phyloP scores from a whole-genome alignment of 2,113 vertebrate genomes.

The Oreochromis aureus region DNA sequence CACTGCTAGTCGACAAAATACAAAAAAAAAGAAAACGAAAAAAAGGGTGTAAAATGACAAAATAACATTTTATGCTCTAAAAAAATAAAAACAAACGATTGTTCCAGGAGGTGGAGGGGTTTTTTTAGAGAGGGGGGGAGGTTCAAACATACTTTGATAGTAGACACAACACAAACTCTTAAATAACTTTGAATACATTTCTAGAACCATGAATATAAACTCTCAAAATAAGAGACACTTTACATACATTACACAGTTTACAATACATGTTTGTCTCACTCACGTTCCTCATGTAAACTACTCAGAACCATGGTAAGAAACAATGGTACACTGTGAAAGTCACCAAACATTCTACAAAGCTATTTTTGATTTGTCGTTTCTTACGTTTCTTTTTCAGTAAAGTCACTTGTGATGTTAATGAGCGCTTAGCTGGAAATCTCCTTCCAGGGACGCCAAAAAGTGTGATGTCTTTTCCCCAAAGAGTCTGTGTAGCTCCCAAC shows the following conservation, averaged over 20 bases:
- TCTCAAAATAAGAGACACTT: constrained; percentile 66
- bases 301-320: constrained; percentile 52
- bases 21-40: background rate
- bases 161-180: constrained; percentile 59
- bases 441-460: background rate
- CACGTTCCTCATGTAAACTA: constrained; percentile 67
- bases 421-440: background rate
- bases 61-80: background rate
- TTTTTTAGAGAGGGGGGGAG: background rate
- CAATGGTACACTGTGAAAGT: constrained; percentile 46
- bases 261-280: constrained; percentile 53
- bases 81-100: constrained; percentile 6
- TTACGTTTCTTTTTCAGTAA: constrained; percentile 16
- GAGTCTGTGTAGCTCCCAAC: constrained; percentile 9
- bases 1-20: background rate
- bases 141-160: constrained; percentile 47
- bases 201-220: constrained; percentile 62
- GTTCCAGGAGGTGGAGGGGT: background rate
- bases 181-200: constrained; percentile 65
- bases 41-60: background rate
- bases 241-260: constrained; percentile 66
- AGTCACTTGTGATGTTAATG: constrained; percentile 54
- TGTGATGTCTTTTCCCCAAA: constrained; percentile 2
- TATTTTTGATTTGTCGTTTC: constrained; percentile 58
- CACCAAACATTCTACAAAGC: constrained; percentile 67